Conservation (phyloP, 2,888 invertebrate species). For the Cryptophagus acutangulus region DNA sequence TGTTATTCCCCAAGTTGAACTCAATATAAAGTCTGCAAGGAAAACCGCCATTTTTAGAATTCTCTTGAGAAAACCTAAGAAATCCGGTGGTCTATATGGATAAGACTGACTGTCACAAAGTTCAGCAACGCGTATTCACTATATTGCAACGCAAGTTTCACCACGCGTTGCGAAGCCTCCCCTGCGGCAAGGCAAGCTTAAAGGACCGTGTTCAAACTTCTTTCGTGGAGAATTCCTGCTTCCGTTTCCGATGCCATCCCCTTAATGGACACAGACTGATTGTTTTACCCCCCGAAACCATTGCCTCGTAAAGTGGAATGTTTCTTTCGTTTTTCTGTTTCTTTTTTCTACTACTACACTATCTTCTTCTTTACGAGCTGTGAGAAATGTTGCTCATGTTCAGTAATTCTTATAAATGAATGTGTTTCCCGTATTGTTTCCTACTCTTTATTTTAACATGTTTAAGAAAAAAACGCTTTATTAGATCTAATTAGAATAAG, state of each 20-base stretch:
- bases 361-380: constrained; percentile 30
- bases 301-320: constrained; percentile 24
- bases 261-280: constrained; percentile 35
- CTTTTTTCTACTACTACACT: constrained; percentile 9
- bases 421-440: too few relatives aligned
- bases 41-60: constrained; percentile 25
- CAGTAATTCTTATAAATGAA: constrained; percentile 26
- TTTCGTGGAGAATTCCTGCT: constrained; percentile 28
- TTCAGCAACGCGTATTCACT: constrained; percentile 28
- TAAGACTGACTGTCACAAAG: constrained; percentile 29
- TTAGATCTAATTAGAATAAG: too few relatives aligned
- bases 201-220: constrained; percentile 25
- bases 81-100: constrained; percentile 24
- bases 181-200: constrained; percentile 25
- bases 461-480: too few relatives aligned
- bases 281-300: constrained; percentile 31
- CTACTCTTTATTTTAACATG: too few relatives aligned
- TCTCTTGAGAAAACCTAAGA: constrained; percentile 19
- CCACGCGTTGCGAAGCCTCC: constrained; percentile 22
- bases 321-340: not conserved
- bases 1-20: constrained; percentile 16
- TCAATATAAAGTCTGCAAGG: constrained; percentile 18
- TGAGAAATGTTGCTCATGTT: constrained; percentile 26
- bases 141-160: constrained; percentile 24
- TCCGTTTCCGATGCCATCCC: constrained; percentile 25